These are phyloP conservation scores for Ophioderma brevispina DNA, from an alignment of 35 echinoderm and acorn worm species.

Conservation along the genomic window DNA sequence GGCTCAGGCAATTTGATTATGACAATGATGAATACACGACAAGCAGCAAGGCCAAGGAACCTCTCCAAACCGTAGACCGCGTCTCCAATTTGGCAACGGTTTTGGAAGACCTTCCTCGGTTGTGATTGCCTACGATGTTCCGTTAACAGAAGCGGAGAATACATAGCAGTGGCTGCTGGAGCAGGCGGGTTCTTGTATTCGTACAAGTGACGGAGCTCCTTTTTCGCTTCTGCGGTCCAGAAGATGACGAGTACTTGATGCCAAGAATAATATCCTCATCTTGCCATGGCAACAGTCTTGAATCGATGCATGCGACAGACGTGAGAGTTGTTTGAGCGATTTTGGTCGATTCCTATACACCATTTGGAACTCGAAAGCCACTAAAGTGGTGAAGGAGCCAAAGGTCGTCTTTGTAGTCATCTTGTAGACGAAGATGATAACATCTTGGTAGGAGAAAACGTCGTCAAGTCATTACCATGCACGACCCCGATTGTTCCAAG, in stretches of 20 bases:
- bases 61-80: background rate
- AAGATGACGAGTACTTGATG: background rate
- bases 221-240: background rate
- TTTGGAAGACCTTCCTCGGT: background rate
- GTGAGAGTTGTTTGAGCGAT: background rate
- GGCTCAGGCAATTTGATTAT: background rate
- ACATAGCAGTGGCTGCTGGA: background rate
- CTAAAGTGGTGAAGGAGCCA: background rate
- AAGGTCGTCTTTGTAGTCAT: background rate
- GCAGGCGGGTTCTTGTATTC: background rate
- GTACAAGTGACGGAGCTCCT: background rate
- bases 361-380: background rate
- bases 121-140: background rate
- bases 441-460: background rate
- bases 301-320: background rate
- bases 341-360: background rate
- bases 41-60: too few relatives aligned
- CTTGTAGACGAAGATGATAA: background rate
- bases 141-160: background rate
- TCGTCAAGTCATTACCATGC: background rate
- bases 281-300: background rate
- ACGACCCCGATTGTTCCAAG: background rate
- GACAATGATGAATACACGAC: background rate
- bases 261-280: background rate
- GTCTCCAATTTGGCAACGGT: background rate